Evolutionary conservation across 2,888 invertebrate genomes (phyloP).

Genomic region (Drosophila mettleri): DNA sequence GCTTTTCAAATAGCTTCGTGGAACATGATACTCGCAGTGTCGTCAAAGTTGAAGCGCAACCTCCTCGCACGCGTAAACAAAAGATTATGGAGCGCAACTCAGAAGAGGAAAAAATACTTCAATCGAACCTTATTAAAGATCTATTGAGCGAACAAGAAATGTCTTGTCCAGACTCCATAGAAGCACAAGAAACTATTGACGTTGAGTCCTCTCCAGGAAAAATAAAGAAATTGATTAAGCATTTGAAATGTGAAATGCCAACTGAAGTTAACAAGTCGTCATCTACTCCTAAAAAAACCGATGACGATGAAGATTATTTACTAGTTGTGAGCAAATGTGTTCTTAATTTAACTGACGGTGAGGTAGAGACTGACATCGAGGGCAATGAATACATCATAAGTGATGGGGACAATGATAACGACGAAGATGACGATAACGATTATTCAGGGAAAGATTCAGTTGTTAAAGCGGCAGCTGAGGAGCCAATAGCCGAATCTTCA

Average conservation of each 20-base stretch:
- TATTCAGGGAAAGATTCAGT: neutral
- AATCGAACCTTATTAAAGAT: neutral
- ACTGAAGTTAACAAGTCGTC: neutral
- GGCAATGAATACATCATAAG: conserved; percentile 29
- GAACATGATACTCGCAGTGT: neutral
- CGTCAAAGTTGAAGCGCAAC: neutral
- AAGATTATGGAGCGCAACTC: neutral
- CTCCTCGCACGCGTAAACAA: conserved; percentile 11
- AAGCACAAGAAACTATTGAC: neutral
- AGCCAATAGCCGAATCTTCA: neutral
- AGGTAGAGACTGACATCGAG: conserved; percentile 19
- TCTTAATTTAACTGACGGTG: conserved; percentile 13
- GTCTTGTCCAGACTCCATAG: neutral
- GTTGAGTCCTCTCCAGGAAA: neutral
- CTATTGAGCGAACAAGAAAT: neutral
- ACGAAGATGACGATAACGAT: conserved; percentile 8
- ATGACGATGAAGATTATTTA: conserved; percentile 16
- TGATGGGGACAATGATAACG: conserved; percentile 14
- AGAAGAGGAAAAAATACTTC: neutral
- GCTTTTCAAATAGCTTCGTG: conserved; percentile 11
- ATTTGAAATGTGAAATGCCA: neutral
- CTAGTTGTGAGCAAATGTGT: conserved; percentile 20
- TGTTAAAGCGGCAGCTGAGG: neutral
- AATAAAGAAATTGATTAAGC: neutral
- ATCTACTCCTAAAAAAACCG: neutral